These are phyloP conservation scores for Ictidomys tridecemlineatus DNA, from an alignment of 2,113 vertebrate species.

Conservation along the genomic window DNA sequence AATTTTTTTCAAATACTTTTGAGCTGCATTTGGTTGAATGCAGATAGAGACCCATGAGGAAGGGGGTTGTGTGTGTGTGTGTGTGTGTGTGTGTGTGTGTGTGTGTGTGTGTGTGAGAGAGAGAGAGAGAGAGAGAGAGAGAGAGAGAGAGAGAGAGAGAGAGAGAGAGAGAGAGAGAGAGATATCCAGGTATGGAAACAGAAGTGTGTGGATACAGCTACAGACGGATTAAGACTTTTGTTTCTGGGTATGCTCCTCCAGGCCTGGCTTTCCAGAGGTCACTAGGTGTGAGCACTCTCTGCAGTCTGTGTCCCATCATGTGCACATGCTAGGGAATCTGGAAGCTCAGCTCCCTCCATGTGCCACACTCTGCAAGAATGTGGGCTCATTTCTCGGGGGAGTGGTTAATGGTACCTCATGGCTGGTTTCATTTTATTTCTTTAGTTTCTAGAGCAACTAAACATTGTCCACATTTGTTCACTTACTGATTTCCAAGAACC, in stretches of 20 bases:
- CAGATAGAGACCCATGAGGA: not conserved
- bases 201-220: not conserved
- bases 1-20: not conserved
- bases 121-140: too few species aligned
- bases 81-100: not conserved
- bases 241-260: not conserved
- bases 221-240: not conserved
- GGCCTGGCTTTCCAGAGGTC: not conserved
- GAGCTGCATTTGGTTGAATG: not conserved
- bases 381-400: not conserved
- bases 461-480: not conserved
- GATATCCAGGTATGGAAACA: not conserved
- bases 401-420: not conserved
- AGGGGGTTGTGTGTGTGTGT: too few species aligned
- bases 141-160: too few species aligned
- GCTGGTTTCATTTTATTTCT: not conserved
- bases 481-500: not conserved
- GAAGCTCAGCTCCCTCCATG: not conserved
- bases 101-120: not conserved
- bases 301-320: not conserved
- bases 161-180: too few species aligned
- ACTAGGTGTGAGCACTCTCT: not conserved
- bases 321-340: not conserved
- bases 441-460: constrained; percentile 1
- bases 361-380: not conserved